These are phyloP conservation scores for Acheta domesticus DNA, from an alignment of 2,888 invertebrate species.

Conservation along the genomic window DNA sequence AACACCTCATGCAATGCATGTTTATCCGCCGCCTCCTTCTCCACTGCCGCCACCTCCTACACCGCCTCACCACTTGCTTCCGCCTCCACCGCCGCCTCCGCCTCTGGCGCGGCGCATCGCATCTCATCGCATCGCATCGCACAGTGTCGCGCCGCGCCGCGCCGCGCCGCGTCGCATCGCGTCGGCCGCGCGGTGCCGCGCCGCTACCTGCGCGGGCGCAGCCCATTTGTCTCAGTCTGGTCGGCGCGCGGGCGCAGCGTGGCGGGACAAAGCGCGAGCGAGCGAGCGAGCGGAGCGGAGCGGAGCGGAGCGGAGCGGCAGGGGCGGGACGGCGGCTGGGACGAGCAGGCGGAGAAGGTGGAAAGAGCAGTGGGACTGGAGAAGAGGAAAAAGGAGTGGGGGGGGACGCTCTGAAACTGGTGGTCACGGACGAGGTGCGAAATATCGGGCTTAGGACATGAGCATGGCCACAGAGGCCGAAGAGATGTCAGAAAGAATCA, in stretches of 20 bases:
- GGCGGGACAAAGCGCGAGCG: background rate
- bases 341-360: background rate
- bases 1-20: too few relatives aligned
- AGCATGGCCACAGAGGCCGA: too few relatives aligned
- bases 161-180: too few relatives aligned
- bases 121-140: too few relatives aligned
- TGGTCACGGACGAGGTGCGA: too few relatives aligned
- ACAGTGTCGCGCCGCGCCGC: too few relatives aligned
- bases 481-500: too few relatives aligned
- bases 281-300: background rate
- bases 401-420: too few relatives aligned
- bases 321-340: background rate
- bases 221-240: constrained; percentile 1
- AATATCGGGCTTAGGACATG: too few relatives aligned
- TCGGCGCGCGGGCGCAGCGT: background rate
- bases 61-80: background rate
- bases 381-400: background rate
- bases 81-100: background rate
- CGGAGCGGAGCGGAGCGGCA: background rate
- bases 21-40: too few relatives aligned
- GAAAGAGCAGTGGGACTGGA: background rate
- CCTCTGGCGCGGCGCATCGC: too few relatives aligned
- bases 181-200: background rate
- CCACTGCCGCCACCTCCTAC: background rate
- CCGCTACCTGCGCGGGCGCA: background rate